phyloP scores from a whole-genome alignment of 2,888 invertebrate genomes.

The Philopedon plagiatum region DNA sequence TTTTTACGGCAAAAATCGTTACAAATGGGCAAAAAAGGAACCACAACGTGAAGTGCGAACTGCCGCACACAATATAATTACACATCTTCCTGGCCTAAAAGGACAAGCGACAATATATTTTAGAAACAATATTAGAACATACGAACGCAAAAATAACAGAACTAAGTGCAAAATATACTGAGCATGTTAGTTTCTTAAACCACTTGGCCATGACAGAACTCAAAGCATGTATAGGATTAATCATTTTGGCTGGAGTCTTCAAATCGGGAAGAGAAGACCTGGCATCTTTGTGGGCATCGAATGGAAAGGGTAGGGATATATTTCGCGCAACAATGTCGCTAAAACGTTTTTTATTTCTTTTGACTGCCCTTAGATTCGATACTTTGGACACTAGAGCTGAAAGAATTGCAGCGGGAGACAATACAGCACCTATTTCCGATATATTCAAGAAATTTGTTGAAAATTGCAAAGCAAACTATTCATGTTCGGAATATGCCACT shows the following conservation, averaged over 20 bases:
- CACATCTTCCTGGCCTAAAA: conserved; percentile 20
- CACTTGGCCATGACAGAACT: conserved; percentile 15
- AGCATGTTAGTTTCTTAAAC: background rate
- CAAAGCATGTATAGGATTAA: conserved; percentile 28
- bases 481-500: conserved; percentile 21
- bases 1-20: conserved; percentile 24
- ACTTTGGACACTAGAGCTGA: conserved; percentile 6
- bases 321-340: conserved; percentile 24
- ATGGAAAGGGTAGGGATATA: conserved; percentile 23
- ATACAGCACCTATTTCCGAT: conserved; percentile 9
- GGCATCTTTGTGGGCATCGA: conserved; percentile 10
- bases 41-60: conserved; percentile 18
- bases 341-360: conserved; percentile 31
- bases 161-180: background rate
- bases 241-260: conserved; percentile 27
- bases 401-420: too few relatives aligned
- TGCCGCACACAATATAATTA: conserved; percentile 20
- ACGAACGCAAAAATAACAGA: conserved; percentile 5
- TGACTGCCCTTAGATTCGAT: conserved; percentile 20
- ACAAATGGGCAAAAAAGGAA: conserved; percentile 14
- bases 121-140: conserved; percentile 7
- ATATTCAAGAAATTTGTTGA: conserved; percentile 10
- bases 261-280: conserved; percentile 22
- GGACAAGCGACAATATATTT: conserved; percentile 9
- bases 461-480: conserved; percentile 13